Evolutionary conservation across 2,888 invertebrate species (phyloP).

Genomic region (Osedax fenrisi): DNA sequence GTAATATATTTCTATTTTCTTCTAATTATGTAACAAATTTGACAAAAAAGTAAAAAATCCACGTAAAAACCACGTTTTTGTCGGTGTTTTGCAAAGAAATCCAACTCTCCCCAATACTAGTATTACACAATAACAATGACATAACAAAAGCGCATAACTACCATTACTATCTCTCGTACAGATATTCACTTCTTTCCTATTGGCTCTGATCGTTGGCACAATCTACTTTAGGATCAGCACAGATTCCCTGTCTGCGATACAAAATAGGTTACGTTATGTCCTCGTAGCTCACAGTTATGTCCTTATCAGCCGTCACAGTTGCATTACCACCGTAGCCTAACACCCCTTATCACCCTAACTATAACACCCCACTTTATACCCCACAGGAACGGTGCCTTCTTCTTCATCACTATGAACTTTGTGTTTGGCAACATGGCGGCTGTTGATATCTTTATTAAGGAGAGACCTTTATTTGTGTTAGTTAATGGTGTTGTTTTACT

Average conservation of each 20-base stretch:
- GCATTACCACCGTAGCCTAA: not conserved
- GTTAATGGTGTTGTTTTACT: too few species aligned
- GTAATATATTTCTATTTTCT: too few species aligned
- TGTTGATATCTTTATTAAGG: slow-evolving; percentile 50
- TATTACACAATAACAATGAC: too few species aligned
- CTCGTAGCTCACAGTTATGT: not conserved
- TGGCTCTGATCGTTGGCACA: slow-evolving; percentile 47
- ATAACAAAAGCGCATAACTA: too few species aligned
- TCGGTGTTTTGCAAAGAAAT: too few species aligned
- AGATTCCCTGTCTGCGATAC: slow-evolving; percentile 43
- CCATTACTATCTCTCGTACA: slow-evolving; percentile 37
- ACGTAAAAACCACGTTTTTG: too few species aligned
- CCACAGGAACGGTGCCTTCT: slow-evolving; percentile 47
- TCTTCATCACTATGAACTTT: slow-evolving; percentile 50
- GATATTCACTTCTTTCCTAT: slow-evolving; percentile 44
- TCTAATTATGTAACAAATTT: too few species aligned
- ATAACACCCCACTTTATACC: not conserved
- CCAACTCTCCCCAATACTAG: too few species aligned
- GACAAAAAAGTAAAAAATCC: too few species aligned
- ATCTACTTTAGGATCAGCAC: slow-evolving; percentile 47
- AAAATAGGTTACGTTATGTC: slow-evolving; percentile 44
- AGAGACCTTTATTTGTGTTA: slow-evolving; percentile 49
- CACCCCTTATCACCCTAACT: not conserved
- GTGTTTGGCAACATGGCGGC: slow-evolving; percentile 50
- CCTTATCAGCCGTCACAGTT: not conserved